A percentile compares a stretch with the other conserved stretches of the same genome.
phyloP scores from a whole-genome alignment of 2,113 vertebrate genomes.

The Myxocyprinus asiaticus region DNA sequence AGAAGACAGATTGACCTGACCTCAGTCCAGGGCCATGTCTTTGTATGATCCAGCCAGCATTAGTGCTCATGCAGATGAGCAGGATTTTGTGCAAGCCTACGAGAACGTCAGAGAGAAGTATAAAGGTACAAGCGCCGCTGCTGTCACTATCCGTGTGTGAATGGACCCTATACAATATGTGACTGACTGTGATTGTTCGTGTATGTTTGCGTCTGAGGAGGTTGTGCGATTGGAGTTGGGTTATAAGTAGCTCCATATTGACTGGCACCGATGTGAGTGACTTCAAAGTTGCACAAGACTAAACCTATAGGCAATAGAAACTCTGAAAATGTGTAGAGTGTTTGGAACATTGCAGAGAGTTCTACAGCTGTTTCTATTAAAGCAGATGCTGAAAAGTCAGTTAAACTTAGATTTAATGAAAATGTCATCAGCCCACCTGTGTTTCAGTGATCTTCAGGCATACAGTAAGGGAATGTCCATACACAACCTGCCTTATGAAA shows the following conservation, averaged over 20 bases:
- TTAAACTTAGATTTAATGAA: neutral
- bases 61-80: constrained; percentile 77
- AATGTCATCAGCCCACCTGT: neutral
- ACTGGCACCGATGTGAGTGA: constrained; percentile 37
- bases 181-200: constrained; percentile 30
- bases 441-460: neutral
- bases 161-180: constrained; percentile 10
- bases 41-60: constrained; percentile 66
- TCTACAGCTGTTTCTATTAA: constrained; percentile 21
- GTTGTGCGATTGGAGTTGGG: neutral
- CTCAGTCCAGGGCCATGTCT: constrained; percentile 64
- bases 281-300: constrained; percentile 10
- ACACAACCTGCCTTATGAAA: too few species aligned
- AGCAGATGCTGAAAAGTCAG: neutral
- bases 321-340: neutral
- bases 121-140: constrained; percentile 79
- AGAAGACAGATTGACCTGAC: constrained; percentile 46
- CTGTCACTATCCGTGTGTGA: constrained; percentile 8
- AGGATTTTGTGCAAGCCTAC: constrained; percentile 88
- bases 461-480: neutral
- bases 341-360: neutral
- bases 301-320: neutral
- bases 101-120: constrained; percentile 90
- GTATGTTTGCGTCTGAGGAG: constrained; percentile 34
- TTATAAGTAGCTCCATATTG: constrained; percentile 55